A percentile compares a stretch with the other conserved stretches of the same genome.
These are phyloP conservation scores for Saguinus midas DNA, from an alignment of 2,113 vertebrate species.

Conservation along the genomic window DNA sequence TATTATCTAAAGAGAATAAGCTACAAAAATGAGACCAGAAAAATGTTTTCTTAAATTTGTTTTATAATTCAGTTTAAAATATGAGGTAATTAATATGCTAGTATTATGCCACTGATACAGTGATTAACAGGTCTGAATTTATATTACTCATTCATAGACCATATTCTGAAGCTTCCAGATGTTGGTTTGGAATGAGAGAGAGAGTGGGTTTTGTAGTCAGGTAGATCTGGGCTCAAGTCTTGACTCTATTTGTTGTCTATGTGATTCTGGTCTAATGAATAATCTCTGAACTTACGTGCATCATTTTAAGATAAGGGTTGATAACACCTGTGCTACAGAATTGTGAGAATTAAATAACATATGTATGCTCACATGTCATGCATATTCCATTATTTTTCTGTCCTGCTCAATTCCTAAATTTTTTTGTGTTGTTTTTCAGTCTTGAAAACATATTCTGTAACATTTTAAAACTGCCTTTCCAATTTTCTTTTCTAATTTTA, in stretches of 20 bases:
- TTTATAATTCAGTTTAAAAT: slow-evolving; percentile 4
- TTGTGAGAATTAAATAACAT: neutral
- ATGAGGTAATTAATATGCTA: neutral
- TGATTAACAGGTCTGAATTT: neutral
- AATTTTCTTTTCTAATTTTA: neutral
- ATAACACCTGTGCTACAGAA: neutral
- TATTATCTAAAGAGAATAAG: neutral
- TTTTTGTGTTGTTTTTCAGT: neutral
- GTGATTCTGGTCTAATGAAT: neutral
- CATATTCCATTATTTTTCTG: neutral
- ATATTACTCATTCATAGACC: neutral
- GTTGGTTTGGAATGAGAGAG: neutral
- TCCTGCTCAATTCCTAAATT: neutral
- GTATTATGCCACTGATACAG: neutral
- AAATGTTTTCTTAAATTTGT: neutral
- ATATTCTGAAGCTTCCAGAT: neutral
- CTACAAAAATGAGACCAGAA: neutral
- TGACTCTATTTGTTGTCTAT: neutral
- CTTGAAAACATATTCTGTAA: neutral
- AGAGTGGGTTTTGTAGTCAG: neutral
- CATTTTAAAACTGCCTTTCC: neutral
- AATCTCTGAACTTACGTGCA: neutral
- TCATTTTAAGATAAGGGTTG: neutral
- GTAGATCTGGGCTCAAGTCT: neutral
- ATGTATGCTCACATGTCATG: neutral